These are phyloP conservation scores for Drosophila oshimai DNA, from an alignment of 1,140 invertebrate species.

Conservation along the genomic window DNA sequence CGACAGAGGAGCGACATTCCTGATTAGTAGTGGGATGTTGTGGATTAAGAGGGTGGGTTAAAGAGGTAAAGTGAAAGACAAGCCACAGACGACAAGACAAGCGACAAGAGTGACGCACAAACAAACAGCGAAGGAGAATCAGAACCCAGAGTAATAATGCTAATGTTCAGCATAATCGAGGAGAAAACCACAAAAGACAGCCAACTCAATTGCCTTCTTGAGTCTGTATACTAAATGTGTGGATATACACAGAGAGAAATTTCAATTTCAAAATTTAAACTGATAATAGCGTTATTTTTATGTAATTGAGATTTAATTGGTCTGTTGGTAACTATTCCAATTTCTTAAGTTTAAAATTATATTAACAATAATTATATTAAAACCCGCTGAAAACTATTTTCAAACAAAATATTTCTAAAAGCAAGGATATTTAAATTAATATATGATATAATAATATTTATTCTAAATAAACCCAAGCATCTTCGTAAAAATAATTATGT, in stretches of 20 bases:
- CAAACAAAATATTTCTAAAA: too few relatives aligned
- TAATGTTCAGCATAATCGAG: slow-evolving; percentile 60
- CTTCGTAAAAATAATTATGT: too few relatives aligned
- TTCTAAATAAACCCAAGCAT: too few relatives aligned
- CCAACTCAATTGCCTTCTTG: slow-evolving; percentile 41
- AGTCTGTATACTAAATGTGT: not conserved
- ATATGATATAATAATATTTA: too few relatives aligned
- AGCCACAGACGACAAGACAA: slow-evolving; percentile 31
- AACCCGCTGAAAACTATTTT: too few relatives aligned
- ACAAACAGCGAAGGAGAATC: not conserved
- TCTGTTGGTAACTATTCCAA: too few relatives aligned
- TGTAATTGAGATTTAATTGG: too few relatives aligned
- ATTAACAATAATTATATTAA: too few relatives aligned
- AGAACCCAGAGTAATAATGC: slow-evolving; percentile 63
- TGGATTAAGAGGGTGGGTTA: not conserved
- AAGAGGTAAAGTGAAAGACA: slow-evolving; percentile 9
- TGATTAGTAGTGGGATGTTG: slow-evolving; percentile 33
- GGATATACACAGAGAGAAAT: not conserved
- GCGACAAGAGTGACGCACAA: not conserved
- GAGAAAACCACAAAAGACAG: slow-evolving; percentile 26
- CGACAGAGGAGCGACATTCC: slow-evolving; percentile 29
- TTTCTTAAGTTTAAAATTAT: too few relatives aligned
- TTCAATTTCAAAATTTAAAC: too few relatives aligned
- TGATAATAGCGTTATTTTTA: too few relatives aligned
- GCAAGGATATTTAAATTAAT: too few relatives aligned